phyloP scores from a whole-genome alignment of 2,888 invertebrate genomes.

The Amiota communis region DNA sequence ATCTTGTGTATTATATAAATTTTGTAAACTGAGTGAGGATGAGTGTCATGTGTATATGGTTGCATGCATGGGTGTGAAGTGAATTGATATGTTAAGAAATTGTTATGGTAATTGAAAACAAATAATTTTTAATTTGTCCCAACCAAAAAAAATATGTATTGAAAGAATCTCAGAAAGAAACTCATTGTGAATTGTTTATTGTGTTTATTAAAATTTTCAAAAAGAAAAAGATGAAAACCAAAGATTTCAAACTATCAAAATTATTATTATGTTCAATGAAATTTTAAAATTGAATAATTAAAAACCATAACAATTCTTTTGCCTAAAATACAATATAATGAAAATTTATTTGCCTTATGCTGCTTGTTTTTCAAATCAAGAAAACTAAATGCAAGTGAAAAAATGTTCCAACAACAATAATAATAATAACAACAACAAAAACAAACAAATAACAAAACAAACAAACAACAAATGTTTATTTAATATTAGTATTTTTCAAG shows the following conservation, averaged over 20 bases:
- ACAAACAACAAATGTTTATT: conserved; percentile 13
- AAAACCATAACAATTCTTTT: conserved; percentile 37
- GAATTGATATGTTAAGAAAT: conserved; percentile 20
- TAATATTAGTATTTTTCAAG: conserved; percentile 17
- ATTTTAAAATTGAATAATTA: neutral
- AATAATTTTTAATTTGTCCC: neutral
- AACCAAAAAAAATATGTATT: neutral
- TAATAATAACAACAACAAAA: neutral
- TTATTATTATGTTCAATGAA: neutral
- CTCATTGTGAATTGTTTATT: neutral
- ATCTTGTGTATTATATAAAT: too few species aligned
- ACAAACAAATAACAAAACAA: conserved; percentile 5
- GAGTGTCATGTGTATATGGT: too few species aligned
- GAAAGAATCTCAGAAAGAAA: neutral
- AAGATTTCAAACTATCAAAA: neutral
- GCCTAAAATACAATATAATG: conserved; percentile 47
- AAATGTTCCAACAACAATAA: conserved; percentile 28
- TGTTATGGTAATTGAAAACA: conserved; percentile 25
- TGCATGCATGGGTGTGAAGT: too few species aligned
- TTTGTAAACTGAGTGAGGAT: too few species aligned
- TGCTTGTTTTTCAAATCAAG: conserved; percentile 26
- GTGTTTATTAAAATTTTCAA: too few species aligned
- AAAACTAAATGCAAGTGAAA: conserved; percentile 25
- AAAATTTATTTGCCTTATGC: conserved; percentile 51
- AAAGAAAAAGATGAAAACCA: neutral